Conservation (phyloP, 2,113 vertebrate genomes). For the Atherinomorus stipes region DNA sequence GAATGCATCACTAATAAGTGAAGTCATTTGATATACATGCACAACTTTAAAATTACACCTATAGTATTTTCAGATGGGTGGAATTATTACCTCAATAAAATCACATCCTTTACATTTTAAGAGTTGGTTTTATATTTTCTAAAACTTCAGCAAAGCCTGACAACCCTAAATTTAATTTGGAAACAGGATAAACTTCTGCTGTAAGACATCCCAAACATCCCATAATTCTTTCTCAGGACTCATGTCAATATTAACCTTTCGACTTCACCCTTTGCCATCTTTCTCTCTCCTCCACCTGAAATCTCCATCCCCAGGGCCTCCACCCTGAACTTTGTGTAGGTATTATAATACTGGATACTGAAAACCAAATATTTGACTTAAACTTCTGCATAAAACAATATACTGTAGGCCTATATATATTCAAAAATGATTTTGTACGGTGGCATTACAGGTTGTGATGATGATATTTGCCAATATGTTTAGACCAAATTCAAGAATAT, state of each 20-base stretch:
- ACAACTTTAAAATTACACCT: slow-evolving; percentile 21
- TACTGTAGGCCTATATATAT: background rate
- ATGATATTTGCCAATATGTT: background rate
- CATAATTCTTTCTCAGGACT: slow-evolving; percentile 74
- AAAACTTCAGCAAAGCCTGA: slow-evolving; percentile 30
- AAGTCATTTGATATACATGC: slow-evolving; percentile 9
- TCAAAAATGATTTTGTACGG: background rate
- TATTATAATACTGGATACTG: background rate
- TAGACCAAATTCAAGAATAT: background rate
- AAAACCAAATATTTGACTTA: background rate
- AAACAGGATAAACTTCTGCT: slow-evolving; percentile 62
- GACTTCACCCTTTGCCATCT: background rate
- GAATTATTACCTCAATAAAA: slow-evolving; percentile 25
- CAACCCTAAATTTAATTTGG: slow-evolving; percentile 45
- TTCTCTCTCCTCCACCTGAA: slow-evolving; percentile 1
- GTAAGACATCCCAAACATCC: slow-evolving; percentile 73
- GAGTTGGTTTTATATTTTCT: slow-evolving; percentile 39
- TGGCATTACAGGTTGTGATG: background rate
- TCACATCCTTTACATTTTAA: slow-evolving; percentile 23
- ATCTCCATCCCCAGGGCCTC: slow-evolving; percentile 30
- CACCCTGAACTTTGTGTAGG: background rate
- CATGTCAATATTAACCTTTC: slow-evolving; percentile 76
- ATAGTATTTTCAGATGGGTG: slow-evolving; percentile 22
- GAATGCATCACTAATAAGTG: slow-evolving; percentile 14
- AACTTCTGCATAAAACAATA: background rate